These are phyloP conservation scores for Erannis defoliaria DNA, from an alignment of 2,888 invertebrate genomes.

Conservation along the genomic window DNA sequence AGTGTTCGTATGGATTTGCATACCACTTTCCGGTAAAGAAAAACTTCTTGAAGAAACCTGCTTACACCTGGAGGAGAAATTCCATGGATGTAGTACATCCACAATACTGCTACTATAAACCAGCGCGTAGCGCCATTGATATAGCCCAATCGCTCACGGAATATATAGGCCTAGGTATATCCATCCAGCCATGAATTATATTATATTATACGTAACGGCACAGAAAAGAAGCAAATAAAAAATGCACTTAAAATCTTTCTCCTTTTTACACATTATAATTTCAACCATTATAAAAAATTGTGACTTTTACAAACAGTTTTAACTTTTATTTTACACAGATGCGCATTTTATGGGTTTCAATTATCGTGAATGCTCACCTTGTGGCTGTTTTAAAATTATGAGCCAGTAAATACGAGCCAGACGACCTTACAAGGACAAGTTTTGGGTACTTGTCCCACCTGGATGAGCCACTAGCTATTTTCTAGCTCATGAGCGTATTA, in stretches of 20 bases:
- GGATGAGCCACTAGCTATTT: neutral
- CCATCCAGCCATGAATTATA: too few relatives aligned
- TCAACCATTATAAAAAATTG: neutral
- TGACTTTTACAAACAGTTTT: neutral
- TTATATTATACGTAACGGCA: too few relatives aligned
- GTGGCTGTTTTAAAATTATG: constrained; percentile 4
- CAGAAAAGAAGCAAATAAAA: neutral
- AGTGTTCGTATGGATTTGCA: too few relatives aligned
- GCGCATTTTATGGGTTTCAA: neutral
- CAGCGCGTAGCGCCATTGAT: too few relatives aligned
- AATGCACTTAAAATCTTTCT: neutral
- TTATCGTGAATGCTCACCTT: constrained; percentile 2
- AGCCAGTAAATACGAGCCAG: constrained; percentile 4
- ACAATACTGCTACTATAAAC: too few relatives aligned
- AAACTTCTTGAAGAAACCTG: too few relatives aligned
- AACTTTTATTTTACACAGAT: constrained; percentile 2
- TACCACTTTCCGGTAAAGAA: too few relatives aligned
- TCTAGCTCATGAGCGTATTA: too few relatives aligned
- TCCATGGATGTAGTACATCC: too few relatives aligned
- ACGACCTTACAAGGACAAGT: constrained; percentile 18
- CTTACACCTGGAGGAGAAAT: too few relatives aligned
- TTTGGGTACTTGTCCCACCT: neutral
- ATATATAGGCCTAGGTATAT: too few relatives aligned
- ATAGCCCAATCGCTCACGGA: too few relatives aligned
- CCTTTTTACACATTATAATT: neutral